Evolutionary conservation across 2,888 invertebrate species (phyloP), one percentile per base, ranked within the genome.

Genomic region (Merodon equestris): DNA sequence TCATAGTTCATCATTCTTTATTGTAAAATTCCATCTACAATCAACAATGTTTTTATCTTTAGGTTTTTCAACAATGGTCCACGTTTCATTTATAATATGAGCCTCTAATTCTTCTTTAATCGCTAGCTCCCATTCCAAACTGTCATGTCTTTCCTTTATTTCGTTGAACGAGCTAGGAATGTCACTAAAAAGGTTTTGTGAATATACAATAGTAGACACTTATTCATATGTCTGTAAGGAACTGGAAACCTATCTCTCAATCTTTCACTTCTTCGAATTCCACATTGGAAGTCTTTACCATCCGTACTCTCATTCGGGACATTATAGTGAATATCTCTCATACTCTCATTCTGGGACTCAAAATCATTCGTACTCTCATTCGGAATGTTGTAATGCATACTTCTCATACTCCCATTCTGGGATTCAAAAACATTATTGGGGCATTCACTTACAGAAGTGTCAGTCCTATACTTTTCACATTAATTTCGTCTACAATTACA

Each of bases 401-500:
- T 38, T 54, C 53, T 38, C 53, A 18, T 54, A 40, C 53, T 54
- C 38, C 38, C 40, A 54, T 54, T 54, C 53, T 54, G 53, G 17
- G 17, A 54, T 17, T 38, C 9, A 2, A 27, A 34, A 34, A 27
- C 50, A 5, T 13, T 27, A 27, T 27, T 27, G 3, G 7, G 27
- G 27, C 27, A 27, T 27, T 27, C 50, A 50, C 19, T 50, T 34
- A 1, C 34, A 5, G 27, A 50, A 50, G 44, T 44, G 18, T 40
- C 54, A 42, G 57, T n/a, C 27, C 27, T 45, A 18, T 84, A 83
- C 27, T 27, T 27, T 27, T 27, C 27, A 27, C 27, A 82, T 84
- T 83, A 40, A 57, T 79, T 81, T 86, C 87, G 74, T 86, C 27
- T 27, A 27, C 27, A 27, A 27, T 83, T 18, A 86, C 85, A 72